These are phyloP conservation scores for Xenopus laevis DNA, from an alignment of 2,113 vertebrate genomes.

Conservation along the genomic window DNA sequence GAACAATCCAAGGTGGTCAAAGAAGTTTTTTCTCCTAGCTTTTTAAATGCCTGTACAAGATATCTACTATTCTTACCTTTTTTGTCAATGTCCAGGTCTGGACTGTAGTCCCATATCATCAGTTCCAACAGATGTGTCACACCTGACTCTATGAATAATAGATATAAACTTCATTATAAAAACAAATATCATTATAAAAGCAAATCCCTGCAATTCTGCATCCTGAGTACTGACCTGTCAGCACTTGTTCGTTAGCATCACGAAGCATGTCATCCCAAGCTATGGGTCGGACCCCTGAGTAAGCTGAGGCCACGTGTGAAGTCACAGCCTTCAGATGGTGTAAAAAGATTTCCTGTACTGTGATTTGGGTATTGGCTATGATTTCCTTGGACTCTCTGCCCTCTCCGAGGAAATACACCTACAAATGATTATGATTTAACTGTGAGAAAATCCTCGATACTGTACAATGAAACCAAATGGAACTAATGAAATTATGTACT, in stretches of 20 bases:
- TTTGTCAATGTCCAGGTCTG: constrained; percentile 71
- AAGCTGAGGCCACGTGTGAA: constrained; percentile 58
- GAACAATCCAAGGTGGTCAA: too few relatives aligned
- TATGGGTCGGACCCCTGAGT: constrained; percentile 71
- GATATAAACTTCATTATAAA: background rate
- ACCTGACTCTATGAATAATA: constrained; percentile 71
- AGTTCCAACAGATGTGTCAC: constrained; percentile 80
- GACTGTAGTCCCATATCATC: constrained; percentile 92
- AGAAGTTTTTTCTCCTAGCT: too few relatives aligned
- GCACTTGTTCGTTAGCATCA: constrained; percentile 64
- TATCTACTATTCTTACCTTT: constrained; percentile 68
- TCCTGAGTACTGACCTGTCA: constrained; percentile 70
- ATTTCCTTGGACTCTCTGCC: constrained; percentile 82
- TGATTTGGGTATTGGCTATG: constrained; percentile 66
- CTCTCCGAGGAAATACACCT: constrained; percentile 90
- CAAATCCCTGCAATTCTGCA: background rate
- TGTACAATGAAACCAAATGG: too few relatives aligned
- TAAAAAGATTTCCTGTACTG: constrained; percentile 76
- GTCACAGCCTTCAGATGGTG: constrained; percentile 79
- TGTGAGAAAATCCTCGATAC: too few relatives aligned
- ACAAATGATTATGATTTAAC: too few relatives aligned
- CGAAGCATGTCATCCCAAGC: constrained; percentile 97
- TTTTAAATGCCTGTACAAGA: too few relatives aligned
- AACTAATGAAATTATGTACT: too few relatives aligned
- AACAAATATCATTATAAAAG: background rate